phyloP scores from a whole-genome alignment of 2,113 vertebrate species.

The Dryoscopus gambensis region DNA sequence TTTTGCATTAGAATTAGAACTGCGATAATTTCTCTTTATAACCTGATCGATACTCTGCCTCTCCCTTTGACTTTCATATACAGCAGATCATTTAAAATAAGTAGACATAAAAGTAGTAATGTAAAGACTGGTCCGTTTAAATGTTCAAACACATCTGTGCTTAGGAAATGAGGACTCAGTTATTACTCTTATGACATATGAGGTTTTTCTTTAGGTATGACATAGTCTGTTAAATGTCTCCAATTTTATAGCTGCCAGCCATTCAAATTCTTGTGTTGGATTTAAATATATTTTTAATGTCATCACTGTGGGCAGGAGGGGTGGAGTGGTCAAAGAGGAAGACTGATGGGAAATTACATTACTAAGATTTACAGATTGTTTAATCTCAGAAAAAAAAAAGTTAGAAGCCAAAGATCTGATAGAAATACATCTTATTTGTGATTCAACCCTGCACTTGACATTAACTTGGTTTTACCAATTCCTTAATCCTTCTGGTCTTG shows the following conservation, averaged over 20 bases:
- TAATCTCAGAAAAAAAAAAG: not conserved
- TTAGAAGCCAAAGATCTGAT: not conserved
- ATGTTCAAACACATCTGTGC: not conserved
- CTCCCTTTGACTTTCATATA: conserved; percentile 22
- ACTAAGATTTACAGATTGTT: not conserved
- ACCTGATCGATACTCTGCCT: not conserved
- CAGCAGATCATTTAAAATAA: not conserved
- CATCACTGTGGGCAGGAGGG: not conserved
- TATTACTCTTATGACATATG: not conserved
- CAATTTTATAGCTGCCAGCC: not conserved
- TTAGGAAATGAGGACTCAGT: not conserved
- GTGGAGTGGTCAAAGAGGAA: not conserved
- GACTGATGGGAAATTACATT: not conserved
- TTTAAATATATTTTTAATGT: not conserved
- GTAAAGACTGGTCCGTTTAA: not conserved
- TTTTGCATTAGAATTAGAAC: not conserved
- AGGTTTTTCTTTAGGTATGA: not conserved
- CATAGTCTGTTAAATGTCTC: not conserved
- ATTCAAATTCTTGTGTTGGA: not conserved
- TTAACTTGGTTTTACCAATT: conserved; percentile 32
- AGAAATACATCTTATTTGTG: not conserved
- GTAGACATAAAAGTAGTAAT: not conserved
- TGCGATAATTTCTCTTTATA: not conserved
- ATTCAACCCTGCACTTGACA: conserved; percentile 7
- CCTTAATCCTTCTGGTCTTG: conserved; percentile 18